A percentile compares a stretch with the other conserved stretches of the same genome.
These are phyloP conservation scores for Eciton burchellii DNA, from an alignment of 1,140 invertebrate species.

Conservation along the genomic window DNA sequence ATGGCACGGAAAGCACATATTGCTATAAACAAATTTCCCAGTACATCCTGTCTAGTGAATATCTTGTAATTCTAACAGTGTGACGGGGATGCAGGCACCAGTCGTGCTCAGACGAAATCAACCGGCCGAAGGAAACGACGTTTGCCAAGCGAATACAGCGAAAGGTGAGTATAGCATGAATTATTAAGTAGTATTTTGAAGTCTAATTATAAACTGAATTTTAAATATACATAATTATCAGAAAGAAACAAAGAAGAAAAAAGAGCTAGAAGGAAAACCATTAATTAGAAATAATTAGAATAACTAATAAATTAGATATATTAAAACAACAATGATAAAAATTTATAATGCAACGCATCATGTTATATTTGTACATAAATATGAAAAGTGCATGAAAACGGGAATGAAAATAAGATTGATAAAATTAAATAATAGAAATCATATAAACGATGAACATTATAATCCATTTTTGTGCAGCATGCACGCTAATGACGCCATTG, in stretches of 20 bases:
- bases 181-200: background rate
- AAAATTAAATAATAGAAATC: background rate
- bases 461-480: background rate
- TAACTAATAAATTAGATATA: too few relatives aligned
- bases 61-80: conserved; percentile 85
- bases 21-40: conserved; percentile 69
- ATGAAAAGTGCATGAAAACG: background rate
- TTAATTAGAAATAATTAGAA: background rate
- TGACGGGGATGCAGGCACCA: conserved; percentile 83
- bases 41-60: conserved; percentile 81
- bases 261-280: background rate
- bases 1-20: conserved; percentile 75
- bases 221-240: too few relatives aligned
- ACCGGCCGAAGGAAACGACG: conserved; percentile 40
- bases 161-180: conserved; percentile 29
- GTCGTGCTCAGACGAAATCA: conserved; percentile 68
- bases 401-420: conserved; percentile 7
- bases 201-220: background rate
- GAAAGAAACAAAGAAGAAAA: too few relatives aligned
- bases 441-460: background rate
- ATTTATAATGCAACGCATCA: background rate
- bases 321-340: background rate
- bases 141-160: conserved; percentile 9
- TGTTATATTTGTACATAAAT: background rate
- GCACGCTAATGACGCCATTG: background rate